Conservation (phyloP, 2,888 invertebrate genomes). For the Venustoraphidia nigricollis region DNA sequence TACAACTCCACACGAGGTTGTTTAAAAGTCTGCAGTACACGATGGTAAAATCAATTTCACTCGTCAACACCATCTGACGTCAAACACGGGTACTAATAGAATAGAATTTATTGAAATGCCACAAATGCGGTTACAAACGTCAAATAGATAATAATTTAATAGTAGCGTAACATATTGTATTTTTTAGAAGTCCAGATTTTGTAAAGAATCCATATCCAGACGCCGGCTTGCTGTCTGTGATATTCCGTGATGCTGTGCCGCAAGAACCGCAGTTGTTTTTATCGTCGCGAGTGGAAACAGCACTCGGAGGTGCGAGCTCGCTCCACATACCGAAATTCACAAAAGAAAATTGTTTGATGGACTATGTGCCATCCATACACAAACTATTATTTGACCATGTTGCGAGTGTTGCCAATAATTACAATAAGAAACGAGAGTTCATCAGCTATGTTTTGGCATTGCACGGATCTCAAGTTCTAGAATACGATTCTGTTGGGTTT, state of each 20-base stretch:
- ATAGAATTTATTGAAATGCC: too few relatives aligned
- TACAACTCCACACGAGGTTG: too few relatives aligned
- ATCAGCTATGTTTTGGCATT: slow-evolving; percentile 26
- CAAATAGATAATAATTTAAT: too few relatives aligned
- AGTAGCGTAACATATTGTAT: too few relatives aligned
- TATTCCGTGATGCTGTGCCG: slow-evolving; percentile 9
- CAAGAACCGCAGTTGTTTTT: slow-evolving; percentile 30
- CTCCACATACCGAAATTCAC: slow-evolving; percentile 31
- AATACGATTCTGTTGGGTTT: slow-evolving; percentile 32
- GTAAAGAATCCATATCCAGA: slow-evolving; percentile 17
- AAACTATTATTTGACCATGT: slow-evolving; percentile 36
- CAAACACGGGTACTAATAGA: too few relatives aligned
- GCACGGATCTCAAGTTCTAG: slow-evolving; percentile 28
- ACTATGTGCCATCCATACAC: slow-evolving; percentile 40
- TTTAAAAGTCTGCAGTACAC: too few relatives aligned
- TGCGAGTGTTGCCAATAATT: slow-evolving; percentile 18
- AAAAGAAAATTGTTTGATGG: slow-evolving; percentile 27
- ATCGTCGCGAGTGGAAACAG: slow-evolving; percentile 33
- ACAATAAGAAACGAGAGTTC: slow-evolving; percentile 29
- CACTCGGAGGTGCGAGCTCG: slow-evolving; percentile 25
- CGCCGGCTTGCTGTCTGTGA: slow-evolving; percentile 18
- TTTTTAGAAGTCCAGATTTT: too few relatives aligned
- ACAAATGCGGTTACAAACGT: too few relatives aligned
- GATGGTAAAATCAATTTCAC: too few relatives aligned
- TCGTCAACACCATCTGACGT: too few relatives aligned